Evolutionary conservation across 2,888 invertebrate species (phyloP).

Genomic region (Callyntrura sp.): DNA sequence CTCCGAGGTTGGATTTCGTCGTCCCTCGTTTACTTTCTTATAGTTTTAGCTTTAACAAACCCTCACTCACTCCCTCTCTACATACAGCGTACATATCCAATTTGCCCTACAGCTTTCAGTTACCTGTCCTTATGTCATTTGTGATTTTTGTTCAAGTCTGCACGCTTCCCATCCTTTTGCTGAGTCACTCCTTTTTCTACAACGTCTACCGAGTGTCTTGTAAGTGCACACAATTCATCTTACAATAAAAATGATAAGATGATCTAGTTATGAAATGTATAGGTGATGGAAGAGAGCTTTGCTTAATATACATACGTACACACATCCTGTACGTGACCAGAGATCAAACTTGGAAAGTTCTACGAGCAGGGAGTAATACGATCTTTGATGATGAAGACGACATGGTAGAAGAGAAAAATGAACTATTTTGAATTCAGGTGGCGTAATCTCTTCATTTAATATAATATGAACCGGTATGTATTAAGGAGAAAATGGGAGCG

Average conservation of each 20-base stretch:
- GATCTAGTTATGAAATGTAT: conserved; percentile 13
- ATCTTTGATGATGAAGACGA: conserved; percentile 53
- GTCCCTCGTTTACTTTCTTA: conserved; percentile 15
- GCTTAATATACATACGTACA: conserved; percentile 34
- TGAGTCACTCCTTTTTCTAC: not conserved
- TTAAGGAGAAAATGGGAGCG: conserved; percentile 30
- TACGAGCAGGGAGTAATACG: conserved; percentile 5
- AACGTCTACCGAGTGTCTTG: not conserved
- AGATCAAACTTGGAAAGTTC: conserved; percentile 39
- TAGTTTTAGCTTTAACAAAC: not conserved
- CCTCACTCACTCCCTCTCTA: not conserved
- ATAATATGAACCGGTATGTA: conserved; percentile 16
- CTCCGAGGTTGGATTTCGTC: not conserved
- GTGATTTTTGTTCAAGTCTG: conserved; percentile 26
- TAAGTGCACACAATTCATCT: not conserved
- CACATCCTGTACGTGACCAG: conserved; percentile 49
- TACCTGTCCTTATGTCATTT: conserved; percentile 51
- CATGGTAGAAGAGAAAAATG: conserved; percentile 43
- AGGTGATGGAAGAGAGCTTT: not conserved
- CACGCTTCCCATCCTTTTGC: not conserved
- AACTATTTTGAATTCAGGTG: conserved; percentile 67
- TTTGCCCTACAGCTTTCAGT: conserved; percentile 45
- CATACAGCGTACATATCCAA: conserved; percentile 11
- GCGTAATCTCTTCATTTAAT: conserved; percentile 53
- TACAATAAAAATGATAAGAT: not conserved